Evolutionary conservation across 2,797 vertebrate genomes (phyloP).

Genomic region (Ptychadena robeensis): DNA sequence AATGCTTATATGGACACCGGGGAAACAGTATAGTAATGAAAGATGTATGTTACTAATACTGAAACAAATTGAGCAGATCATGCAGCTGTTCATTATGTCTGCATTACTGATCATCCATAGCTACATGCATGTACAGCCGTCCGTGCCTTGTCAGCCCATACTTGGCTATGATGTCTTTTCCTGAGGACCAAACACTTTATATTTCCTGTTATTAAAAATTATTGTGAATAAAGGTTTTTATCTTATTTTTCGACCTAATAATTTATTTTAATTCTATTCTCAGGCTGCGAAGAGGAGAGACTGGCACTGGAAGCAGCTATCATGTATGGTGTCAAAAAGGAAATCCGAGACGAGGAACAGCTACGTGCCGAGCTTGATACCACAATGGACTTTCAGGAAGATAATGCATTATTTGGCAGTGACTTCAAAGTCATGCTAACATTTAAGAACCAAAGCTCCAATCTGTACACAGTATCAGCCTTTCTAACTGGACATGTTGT

Average conservation of each 20-base stretch:
- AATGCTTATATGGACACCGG: too few relatives aligned
- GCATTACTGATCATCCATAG: too few relatives aligned
- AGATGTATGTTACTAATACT: too few relatives aligned
- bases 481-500: conserved; percentile 86
- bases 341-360: conserved; percentile 67
- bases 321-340: conserved; percentile 82
- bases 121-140: too few relatives aligned
- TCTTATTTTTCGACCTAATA: background rate
- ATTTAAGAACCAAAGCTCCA: conserved; percentile 80
- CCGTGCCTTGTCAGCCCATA: too few relatives aligned
- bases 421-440: conserved; percentile 83
- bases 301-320: conserved; percentile 87
- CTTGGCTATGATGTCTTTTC: too few relatives aligned
- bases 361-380: conserved; percentile 72
- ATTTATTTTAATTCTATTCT: conserved; percentile 5
- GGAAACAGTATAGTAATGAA: too few relatives aligned
- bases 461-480: conserved; percentile 72
- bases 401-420: conserved; percentile 80
- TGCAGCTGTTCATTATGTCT: too few relatives aligned
- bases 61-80: too few relatives aligned
- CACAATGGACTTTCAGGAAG: conserved; percentile 79
- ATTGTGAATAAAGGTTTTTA: too few relatives aligned
- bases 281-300: conserved; percentile 88
- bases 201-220: too few relatives aligned
- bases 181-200: too few relatives aligned